Base-by-base conservation (phyloP, 2,888 invertebrate genomes). In the Papilio elwesi region DNA sequence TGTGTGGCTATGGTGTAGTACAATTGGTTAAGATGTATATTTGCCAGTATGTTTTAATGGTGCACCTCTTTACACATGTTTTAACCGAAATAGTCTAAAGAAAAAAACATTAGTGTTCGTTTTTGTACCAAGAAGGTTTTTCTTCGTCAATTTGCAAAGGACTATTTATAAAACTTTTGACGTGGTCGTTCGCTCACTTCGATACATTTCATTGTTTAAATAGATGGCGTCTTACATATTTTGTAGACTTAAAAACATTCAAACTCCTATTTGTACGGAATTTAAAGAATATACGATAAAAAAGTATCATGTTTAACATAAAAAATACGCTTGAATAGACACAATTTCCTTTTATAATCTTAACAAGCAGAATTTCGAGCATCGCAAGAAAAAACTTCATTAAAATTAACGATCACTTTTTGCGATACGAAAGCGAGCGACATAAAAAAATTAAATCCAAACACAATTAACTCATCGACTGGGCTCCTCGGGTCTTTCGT, bases 381-480 rank as follows among this genome's bases (percentile, higher is more conserved):
- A 49, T 49, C 15, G 48, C 26, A 16, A 57, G 15, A 64, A 70
- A n/a, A 70, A 65, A 70, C 36, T 71, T 64, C 38, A 66, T 71
- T 71, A 71, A 68, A 72, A 72, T 72, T 48, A 62, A 68, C 48
- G 67, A 52, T 62, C n/a, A 59, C 43, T 71, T 57, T 59, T 59
- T 66, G 49, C 57, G n/a, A 38, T 15, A 62, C 67, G 47, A 36
- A 70, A 47, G 55, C 16, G 26, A 15, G 47, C n/a, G 48, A 59
- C 48, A 64, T 26, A 70, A 66, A 52, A 64, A 67, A 67, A 71
- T 51, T 47, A 62, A 62, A 71, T 71, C 62, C 71, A 66, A 71
- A 71, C 66, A 71, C 71, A 71, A 66, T 71, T 71, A 71, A 71
- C 59, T 71, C 66, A 67, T 67, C 67, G 52, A 62, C 67, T 67